A percentile compares a stretch with the other conserved stretches of the same genome.
Conservation (phyloP, 2,797 vertebrate genomes). For the Diglossa cyanea region DNA sequence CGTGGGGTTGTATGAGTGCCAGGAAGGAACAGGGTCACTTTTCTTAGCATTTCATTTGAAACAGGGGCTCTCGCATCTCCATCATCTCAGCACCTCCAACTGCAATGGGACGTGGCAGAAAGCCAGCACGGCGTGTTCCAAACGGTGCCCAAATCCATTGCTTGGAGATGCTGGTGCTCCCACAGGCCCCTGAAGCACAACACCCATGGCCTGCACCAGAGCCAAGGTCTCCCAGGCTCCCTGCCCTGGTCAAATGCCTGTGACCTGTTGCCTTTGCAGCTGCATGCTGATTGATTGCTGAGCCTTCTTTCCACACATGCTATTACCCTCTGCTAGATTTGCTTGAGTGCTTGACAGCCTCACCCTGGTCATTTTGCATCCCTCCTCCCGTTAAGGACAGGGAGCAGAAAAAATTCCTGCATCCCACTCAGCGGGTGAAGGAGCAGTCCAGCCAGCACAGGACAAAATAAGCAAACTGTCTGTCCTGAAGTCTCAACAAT, state of each 20-base stretch:
- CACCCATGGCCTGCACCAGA: background rate
- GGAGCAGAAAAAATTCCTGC: background rate
- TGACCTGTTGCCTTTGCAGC: background rate
- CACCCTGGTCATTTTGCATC: background rate
- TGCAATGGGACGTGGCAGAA: rapidly evolving
- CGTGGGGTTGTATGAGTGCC: rapidly evolving
- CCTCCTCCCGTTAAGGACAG: background rate
- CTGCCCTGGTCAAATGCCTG: background rate
- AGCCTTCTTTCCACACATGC: background rate
- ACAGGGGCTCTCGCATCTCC: background rate
- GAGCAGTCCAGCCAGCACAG: background rate
- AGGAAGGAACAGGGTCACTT: background rate
- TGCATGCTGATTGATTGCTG: background rate
- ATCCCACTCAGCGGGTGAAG: background rate
- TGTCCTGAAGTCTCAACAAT: background rate
- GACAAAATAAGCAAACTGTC: background rate
- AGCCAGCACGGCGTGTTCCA: background rate
- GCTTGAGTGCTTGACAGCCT: background rate
- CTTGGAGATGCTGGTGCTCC: rapidly evolving
- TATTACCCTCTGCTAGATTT: background rate
- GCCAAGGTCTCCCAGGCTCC: background rate
- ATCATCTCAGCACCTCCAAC: background rate
- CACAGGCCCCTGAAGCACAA: rapidly evolving
- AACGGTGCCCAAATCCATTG: rapidly evolving
- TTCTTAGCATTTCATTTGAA: background rate